Evolutionary conservation across 92 coral and sea anemone species (phyloP), one percentile per base, ranked within the genome.

Genomic region (Porites cylindrica): DNA sequence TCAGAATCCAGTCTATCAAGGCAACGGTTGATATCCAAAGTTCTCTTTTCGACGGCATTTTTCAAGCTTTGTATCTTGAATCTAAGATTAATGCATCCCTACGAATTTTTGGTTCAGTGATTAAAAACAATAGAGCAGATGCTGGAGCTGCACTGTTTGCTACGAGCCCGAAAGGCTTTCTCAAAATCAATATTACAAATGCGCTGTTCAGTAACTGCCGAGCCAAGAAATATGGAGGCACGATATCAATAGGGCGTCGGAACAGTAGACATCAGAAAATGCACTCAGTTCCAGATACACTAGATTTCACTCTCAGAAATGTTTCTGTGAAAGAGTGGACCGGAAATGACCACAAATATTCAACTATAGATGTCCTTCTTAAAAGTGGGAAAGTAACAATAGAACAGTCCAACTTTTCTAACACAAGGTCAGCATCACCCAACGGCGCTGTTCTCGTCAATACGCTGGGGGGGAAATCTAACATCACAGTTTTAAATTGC

Each of bases 221-320:
- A 1, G 85, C 85, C 26, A 59, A 7, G 26, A 68, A 8, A 38
- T 70, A 56, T 11, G 85, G 85, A 29, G 70, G 85, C 56, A 43
- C 58, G 0, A 26, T 81, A 24, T 4, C 66, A 10, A 11, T 81
- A 29, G 85, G 85, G 63, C 60, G 26, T 56, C 47, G 47, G 47
- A 54, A 59, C 43, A 3, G 5, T 38, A 4, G 4, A 56, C 77
- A 69, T n/a, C 68, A 69, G 12, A 54, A 56, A 12, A 12, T 68
- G 14, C 17, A 23, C 14, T 9, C 47, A 38, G 5, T 47, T 56
- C 76, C 85, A 18, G 11, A 29, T 6, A 26, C 1, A 11, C 17
- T 69, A 70, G 1, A 53, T n/a, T 16, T 81, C 1, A 70, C 64
- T 11, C 75, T 81, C n/a, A 70, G 16, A 29, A 71, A 78, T 78